These are phyloP conservation scores for Neoaliturus tenellus DNA, from an alignment of 2,888 invertebrate species.

Conservation along the genomic window DNA sequence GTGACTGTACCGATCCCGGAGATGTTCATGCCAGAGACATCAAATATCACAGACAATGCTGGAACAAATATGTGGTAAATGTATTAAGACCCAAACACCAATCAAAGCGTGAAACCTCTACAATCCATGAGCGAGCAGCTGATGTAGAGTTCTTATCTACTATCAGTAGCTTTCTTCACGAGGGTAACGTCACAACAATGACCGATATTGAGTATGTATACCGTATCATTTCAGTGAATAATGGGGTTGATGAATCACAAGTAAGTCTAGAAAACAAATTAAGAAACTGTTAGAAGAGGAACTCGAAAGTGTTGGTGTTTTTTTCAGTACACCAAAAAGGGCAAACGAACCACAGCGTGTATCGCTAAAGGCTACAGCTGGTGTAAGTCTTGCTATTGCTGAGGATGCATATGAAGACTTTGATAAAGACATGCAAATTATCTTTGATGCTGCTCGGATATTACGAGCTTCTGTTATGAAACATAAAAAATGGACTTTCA, in stretches of 20 bases:
- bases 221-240: not conserved
- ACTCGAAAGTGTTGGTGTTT: not conserved
- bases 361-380: slow-evolving; percentile 6
- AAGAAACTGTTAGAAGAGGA: not conserved
- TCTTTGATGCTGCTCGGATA: not conserved
- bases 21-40: not conserved
- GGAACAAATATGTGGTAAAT: not conserved
- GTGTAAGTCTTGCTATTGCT: not conserved
- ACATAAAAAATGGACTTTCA: not conserved
- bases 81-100: not conserved
- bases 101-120: not conserved
- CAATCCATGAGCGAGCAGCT: not conserved
- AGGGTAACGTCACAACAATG: not conserved
- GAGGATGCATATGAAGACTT: not conserved
- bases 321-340: slow-evolving; percentile 13
- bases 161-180: not conserved
- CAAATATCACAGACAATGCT: not conserved
- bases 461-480: not conserved
- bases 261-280: not conserved
- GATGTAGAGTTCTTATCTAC: not conserved
- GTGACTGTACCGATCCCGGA: not conserved
- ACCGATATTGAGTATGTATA: not conserved
- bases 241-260: not conserved
- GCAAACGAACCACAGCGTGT: slow-evolving; percentile 5
- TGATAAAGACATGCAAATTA: not conserved